These are phyloP conservation scores for Chloromyia formosa DNA, from an alignment of 2,888 invertebrate species.

Conservation along the genomic window DNA sequence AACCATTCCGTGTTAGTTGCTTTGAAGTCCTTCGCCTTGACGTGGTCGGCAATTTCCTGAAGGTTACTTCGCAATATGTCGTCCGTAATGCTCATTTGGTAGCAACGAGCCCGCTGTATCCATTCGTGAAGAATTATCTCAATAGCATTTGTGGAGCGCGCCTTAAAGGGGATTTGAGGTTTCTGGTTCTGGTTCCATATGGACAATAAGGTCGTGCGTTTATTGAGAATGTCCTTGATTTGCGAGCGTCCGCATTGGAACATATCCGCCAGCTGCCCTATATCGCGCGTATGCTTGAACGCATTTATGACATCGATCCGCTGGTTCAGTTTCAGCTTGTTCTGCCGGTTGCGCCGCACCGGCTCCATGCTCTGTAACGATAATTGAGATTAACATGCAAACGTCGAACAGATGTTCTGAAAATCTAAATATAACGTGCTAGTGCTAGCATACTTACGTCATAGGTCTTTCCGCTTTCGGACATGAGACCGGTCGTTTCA, in stretches of 20 bases:
- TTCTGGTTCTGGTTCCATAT: slow-evolving; percentile 4
- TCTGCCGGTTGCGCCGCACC: neutral
- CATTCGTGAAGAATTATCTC: slow-evolving; percentile 21
- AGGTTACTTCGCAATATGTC: slow-evolving; percentile 18
- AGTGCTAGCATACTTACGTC: neutral
- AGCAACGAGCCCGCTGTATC: slow-evolving; percentile 15
- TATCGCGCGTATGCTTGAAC: neutral
- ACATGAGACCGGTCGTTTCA: no score
- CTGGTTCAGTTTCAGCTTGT: slow-evolving; percentile 13
- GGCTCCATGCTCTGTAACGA: neutral
- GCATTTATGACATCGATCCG: slow-evolving; percentile 6
- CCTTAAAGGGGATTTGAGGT: neutral
- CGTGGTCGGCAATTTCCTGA: slow-evolving; percentile 30
- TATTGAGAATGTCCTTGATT: slow-evolving; percentile 14
- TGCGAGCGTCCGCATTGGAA: slow-evolving; percentile 17
- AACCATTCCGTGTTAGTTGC: slow-evolving; percentile 1
- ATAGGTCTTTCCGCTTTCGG: neutral
- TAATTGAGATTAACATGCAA: neutral
- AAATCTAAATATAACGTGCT: neutral
- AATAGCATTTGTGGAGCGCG: neutral
- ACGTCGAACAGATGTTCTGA: neutral
- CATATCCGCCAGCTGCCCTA: neutral
- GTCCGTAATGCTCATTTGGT: slow-evolving; percentile 31
- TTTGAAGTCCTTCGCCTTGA: slow-evolving; percentile 1
- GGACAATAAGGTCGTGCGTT: neutral